Conservation (phyloP, 1,140 invertebrate species). For the Mya arenaria region DNA sequence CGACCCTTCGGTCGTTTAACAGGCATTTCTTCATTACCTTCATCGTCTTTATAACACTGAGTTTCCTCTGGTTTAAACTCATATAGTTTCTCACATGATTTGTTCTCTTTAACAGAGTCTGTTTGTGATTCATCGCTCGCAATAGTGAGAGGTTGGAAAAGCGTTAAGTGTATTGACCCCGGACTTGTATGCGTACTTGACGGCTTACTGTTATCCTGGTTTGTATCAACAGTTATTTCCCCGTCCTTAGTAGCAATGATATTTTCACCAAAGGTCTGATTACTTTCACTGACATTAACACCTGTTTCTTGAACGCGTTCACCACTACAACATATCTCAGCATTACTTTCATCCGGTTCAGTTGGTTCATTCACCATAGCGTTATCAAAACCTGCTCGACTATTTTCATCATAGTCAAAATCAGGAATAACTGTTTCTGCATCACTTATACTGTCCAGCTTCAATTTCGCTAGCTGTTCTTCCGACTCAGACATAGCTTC, state of each 20-base stretch:
- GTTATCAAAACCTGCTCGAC: background rate
- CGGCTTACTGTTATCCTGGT: background rate
- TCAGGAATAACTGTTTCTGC: background rate
- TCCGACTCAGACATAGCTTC: conserved; percentile 53
- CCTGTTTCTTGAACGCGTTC: background rate
- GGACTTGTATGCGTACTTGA: background rate
- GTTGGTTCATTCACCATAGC: background rate
- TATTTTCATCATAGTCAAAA: conserved; percentile 8
- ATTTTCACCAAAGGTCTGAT: background rate
- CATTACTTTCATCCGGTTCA: background rate
- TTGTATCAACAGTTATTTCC: background rate
- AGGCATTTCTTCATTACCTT: background rate
- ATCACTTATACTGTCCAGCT: conserved; percentile 19
- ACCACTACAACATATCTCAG: background rate
- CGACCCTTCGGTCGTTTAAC: background rate
- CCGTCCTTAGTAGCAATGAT: background rate
- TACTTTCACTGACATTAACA: background rate
- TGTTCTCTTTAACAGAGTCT: too few relatives aligned
- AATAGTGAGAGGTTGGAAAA: conserved; percentile 43
- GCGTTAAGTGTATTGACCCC: conserved; percentile 24
- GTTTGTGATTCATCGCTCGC: background rate
- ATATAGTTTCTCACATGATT: background rate
- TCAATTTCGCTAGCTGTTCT: conserved; percentile 45
- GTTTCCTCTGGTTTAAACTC: background rate
- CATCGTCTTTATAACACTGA: too few relatives aligned